A percentile compares a stretch with the other conserved stretches of the same genome.
Evolutionary conservation across 2,797 vertebrate genomes (phyloP).

Genomic region (Caiman crocodilus): DNA sequence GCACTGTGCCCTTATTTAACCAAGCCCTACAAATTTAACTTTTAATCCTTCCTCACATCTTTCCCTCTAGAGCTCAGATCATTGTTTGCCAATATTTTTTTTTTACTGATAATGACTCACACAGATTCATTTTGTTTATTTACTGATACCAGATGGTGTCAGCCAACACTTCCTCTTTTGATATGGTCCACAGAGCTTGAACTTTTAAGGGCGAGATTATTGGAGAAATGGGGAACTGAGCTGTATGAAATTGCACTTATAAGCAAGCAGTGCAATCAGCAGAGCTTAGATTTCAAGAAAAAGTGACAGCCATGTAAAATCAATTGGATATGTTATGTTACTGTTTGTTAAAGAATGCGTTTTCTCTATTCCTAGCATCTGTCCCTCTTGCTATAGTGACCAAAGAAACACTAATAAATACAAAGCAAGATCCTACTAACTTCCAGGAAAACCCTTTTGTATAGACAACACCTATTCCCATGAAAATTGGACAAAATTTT

Average conservation of each 20-base stretch:
- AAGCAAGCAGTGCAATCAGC: conserved; percentile 24
- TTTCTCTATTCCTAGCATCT: neutral
- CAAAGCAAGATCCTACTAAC: neutral
- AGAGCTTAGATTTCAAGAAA: conserved; percentile 17
- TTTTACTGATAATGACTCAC: neutral
- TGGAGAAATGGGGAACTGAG: neutral
- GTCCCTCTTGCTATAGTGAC: neutral
- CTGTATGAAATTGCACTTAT: neutral
- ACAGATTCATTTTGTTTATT: neutral
- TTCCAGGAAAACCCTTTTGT: neutral
- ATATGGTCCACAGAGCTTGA: neutral
- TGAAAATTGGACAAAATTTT: neutral
- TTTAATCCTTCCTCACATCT: neutral
- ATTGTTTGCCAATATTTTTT: neutral
- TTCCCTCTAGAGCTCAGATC: neutral
- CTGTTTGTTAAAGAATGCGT: neutral
- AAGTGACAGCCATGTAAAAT: conserved; percentile 6
- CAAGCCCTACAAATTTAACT: neutral
- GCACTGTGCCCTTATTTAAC: neutral
- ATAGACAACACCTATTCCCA: neutral
- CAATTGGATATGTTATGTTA: neutral
- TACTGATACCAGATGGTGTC: neutral
- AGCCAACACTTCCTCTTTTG: neutral
- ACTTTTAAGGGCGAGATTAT: neutral
- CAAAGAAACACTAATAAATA: neutral